A percentile compares a stretch with the other conserved stretches of the same genome.
These are phyloP conservation scores for Nematolebias whitei DNA, from an alignment of 2,113 vertebrate genomes.

Conservation along the genomic window DNA sequence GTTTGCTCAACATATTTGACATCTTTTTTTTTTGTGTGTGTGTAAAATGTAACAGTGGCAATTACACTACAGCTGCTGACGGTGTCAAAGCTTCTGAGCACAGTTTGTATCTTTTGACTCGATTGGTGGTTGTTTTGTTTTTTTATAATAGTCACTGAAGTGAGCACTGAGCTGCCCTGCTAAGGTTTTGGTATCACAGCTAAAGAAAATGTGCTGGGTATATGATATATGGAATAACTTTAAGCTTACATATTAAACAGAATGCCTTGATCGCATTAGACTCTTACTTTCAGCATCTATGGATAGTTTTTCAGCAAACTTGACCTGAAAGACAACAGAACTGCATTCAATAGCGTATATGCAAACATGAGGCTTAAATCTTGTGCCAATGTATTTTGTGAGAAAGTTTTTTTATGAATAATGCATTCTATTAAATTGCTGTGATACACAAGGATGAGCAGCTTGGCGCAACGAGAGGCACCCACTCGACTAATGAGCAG, in stretches of 20 bases:
- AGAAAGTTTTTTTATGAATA: slow-evolving; percentile 71
- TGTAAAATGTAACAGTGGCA: slow-evolving; percentile 53
- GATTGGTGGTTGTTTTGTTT: slow-evolving; percentile 23
- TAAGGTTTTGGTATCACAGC: slow-evolving; percentile 24
- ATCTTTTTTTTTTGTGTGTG: slow-evolving; percentile 42
- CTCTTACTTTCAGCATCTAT: slow-evolving; percentile 7
- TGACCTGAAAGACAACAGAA: slow-evolving; percentile 52
- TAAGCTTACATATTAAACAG: slow-evolving; percentile 11
- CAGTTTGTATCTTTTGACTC: slow-evolving; percentile 26
- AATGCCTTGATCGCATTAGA: slow-evolving; percentile 5
- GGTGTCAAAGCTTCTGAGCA: slow-evolving; percentile 45
- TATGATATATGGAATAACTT: slow-evolving; percentile 2
- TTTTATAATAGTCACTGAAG: slow-evolving; percentile 37
- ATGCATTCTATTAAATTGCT: slow-evolving; percentile 75
- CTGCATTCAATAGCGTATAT: slow-evolving; percentile 66
- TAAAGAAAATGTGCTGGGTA: neutral
- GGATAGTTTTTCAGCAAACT: slow-evolving; percentile 15
- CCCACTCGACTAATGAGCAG: slow-evolving; percentile 67
- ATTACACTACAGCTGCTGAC: slow-evolving; percentile 57
- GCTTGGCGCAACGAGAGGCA: slow-evolving; percentile 62
- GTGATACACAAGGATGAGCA: slow-evolving; percentile 58
- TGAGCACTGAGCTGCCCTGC: slow-evolving; percentile 23
- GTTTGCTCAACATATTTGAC: slow-evolving; percentile 62
- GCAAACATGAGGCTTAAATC: slow-evolving; percentile 68
- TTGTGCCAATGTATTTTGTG: slow-evolving; percentile 55